Evolutionary conservation across 2,888 invertebrate species (phyloP).

Genomic region (Pollenia amentaria): DNA sequence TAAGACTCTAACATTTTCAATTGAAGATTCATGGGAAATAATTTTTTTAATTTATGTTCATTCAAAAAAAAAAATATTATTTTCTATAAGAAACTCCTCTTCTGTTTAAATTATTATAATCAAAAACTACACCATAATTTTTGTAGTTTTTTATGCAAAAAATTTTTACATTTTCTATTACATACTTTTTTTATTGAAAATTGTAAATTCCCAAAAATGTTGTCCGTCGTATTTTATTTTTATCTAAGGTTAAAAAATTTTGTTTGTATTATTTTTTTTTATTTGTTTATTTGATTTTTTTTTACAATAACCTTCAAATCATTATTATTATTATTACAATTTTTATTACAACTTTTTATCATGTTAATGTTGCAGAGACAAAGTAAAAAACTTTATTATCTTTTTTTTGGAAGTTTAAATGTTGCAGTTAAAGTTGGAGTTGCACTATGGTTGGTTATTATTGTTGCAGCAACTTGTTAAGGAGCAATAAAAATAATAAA

Average conservation of each 20-base stretch:
- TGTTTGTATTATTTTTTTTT: constrained; percentile 18
- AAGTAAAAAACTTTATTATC: constrained; percentile 68
- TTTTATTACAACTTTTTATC: constrained; percentile 61
- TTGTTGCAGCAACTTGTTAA: constrained; percentile 39
- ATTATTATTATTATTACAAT: constrained; percentile 63
- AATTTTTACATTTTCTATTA: not conserved
- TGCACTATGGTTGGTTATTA: not conserved
- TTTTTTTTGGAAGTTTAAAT: constrained; percentile 34
- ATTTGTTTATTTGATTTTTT: constrained; percentile 1
- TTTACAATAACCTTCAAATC: constrained; percentile 69
- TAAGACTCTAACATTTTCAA: constrained; percentile 18
- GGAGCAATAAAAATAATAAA: constrained; percentile 42
- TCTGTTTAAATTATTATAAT: constrained; percentile 49
- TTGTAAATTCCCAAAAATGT: constrained; percentile 14
- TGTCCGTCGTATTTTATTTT: not conserved
- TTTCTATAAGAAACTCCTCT: constrained; percentile 13
- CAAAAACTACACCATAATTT: constrained; percentile 34
- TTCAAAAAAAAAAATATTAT: too few species aligned
- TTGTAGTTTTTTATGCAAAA: constrained; percentile 9
- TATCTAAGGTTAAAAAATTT: constrained; percentile 30
- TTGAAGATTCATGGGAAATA: constrained; percentile 69
- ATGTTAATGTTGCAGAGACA: constrained; percentile 50
- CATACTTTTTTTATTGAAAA: not conserved
- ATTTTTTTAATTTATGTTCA: constrained; percentile 35
- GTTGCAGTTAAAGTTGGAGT: constrained; percentile 19